Evolutionary conservation across 1,140 invertebrate genomes (phyloP).

Genomic region (Aricia agestis): DNA sequence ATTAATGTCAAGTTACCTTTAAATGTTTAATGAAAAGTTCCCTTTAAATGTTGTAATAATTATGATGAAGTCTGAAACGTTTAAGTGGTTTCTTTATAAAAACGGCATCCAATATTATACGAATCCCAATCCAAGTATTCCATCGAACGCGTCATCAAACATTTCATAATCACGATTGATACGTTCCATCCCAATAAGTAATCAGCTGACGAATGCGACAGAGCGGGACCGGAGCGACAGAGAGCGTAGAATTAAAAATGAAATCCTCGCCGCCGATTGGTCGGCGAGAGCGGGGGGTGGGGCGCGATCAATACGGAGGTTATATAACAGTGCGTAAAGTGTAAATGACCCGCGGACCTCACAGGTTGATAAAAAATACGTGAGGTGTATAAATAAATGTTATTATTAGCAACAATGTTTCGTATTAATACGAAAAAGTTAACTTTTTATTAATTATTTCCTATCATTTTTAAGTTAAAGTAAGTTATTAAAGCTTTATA

Average conservation of each 20-base stretch:
- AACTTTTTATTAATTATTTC: no score
- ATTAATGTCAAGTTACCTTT: no score
- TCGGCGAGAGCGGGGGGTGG: slow-evolving; percentile 29
- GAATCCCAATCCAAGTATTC: not conserved
- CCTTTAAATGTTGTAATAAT: no score
- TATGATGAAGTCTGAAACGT: no score
- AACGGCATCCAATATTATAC: no score
- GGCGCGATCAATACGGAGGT: slow-evolving; percentile 59
- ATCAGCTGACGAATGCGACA: slow-evolving; percentile 51
- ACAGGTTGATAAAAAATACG: not conserved
- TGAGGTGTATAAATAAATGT: not conserved
- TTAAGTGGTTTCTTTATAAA: no score
- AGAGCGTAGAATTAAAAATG: slow-evolving; percentile 64
- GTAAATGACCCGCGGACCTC: slow-evolving; percentile 14
- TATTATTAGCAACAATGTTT: not conserved
- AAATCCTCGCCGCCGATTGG: slow-evolving; percentile 52
- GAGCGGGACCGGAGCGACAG: slow-evolving; percentile 32
- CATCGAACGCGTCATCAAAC: not conserved
- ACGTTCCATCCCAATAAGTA: slow-evolving; percentile 15
- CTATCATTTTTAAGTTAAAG: no score
- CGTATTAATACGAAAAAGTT: no score
- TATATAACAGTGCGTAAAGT: slow-evolving; percentile 41
- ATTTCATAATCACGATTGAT: not conserved
- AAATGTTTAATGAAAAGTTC: no score
- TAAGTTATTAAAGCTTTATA: no score